Percentiles rank a stretch among this genome's conserved stretches.
Evolutionary conservation across 2,113 vertebrate genomes (phyloP).

Genomic region (Aplodontia rufa): DNA sequence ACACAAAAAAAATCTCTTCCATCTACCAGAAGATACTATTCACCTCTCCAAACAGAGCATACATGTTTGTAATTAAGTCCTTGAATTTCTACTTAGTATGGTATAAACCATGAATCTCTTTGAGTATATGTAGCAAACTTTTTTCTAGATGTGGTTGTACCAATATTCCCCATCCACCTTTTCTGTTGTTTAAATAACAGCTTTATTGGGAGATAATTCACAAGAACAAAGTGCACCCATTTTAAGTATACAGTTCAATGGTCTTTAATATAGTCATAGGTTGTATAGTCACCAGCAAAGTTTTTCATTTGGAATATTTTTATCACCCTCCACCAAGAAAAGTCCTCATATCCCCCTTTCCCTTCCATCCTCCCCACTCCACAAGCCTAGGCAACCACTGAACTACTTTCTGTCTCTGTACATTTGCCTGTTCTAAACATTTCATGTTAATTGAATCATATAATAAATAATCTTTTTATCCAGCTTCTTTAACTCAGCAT

Average conservation of each 20-base stretch:
- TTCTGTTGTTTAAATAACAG: neutral
- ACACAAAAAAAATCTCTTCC: neutral
- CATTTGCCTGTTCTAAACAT: neutral
- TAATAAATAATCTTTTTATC: neutral
- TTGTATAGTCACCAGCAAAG: neutral
- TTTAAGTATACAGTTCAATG: neutral
- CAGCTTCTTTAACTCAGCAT: neutral
- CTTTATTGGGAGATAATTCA: conserved; percentile 18
- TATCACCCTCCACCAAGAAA: neutral
- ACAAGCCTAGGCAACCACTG: neutral
- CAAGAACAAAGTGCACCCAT: neutral
- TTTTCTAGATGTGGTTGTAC: neutral
- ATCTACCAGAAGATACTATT: neutral
- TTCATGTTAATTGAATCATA: neutral
- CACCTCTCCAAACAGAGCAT: neutral
- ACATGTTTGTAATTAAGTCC: neutral
- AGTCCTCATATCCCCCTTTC: neutral
- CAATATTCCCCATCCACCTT: neutral
- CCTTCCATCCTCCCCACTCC: neutral
- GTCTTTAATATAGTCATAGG: neutral
- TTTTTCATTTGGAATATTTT: neutral
- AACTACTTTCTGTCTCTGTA: neutral
- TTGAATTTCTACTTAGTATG: neutral
- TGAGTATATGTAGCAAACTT: neutral
- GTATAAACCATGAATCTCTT: neutral